These are phyloP conservation scores for Ophion ventricosus DNA, from an alignment of 2,888 invertebrate genomes.

Conservation along the genomic window DNA sequence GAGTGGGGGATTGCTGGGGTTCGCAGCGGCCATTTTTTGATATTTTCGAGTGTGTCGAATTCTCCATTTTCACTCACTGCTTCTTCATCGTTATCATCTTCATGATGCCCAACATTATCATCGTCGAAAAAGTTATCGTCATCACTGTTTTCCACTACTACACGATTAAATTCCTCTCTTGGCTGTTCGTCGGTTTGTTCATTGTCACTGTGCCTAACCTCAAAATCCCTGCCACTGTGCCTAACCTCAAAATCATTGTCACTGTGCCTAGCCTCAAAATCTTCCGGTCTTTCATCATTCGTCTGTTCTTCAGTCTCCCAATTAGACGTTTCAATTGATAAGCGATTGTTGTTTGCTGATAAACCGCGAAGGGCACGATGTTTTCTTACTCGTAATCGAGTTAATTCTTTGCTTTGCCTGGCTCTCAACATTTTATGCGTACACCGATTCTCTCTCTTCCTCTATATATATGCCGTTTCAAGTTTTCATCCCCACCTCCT, in stretches of 20 bases:
- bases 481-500: too few relatives aligned
- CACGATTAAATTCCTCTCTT: slow-evolving; percentile 19
- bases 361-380: slow-evolving; percentile 17
- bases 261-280: slow-evolving; percentile 20
- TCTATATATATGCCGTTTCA: too few relatives aligned
- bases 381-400: slow-evolving; percentile 31
- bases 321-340: slow-evolving; percentile 14
- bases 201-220: slow-evolving; percentile 19
- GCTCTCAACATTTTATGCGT: too few relatives aligned
- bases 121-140: too few relatives aligned
- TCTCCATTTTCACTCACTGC: too few relatives aligned
- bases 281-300: slow-evolving; percentile 28
- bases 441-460: too few relatives aligned
- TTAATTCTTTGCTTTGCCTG: slow-evolving; percentile 16
- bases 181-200: slow-evolving; percentile 23
- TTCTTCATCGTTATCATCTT: too few relatives aligned
- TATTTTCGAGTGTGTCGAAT: too few relatives aligned
- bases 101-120: too few relatives aligned
- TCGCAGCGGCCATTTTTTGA: too few relatives aligned
- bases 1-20: too few relatives aligned
- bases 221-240: slow-evolving; percentile 25
- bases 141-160: too few relatives aligned
- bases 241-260: slow-evolving; percentile 18
- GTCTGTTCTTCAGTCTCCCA: slow-evolving; percentile 15
- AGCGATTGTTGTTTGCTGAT: background rate